Evolutionary conservation across 2,113 vertebrate species (phyloP).

Genomic region (Cottus gobio): DNA sequence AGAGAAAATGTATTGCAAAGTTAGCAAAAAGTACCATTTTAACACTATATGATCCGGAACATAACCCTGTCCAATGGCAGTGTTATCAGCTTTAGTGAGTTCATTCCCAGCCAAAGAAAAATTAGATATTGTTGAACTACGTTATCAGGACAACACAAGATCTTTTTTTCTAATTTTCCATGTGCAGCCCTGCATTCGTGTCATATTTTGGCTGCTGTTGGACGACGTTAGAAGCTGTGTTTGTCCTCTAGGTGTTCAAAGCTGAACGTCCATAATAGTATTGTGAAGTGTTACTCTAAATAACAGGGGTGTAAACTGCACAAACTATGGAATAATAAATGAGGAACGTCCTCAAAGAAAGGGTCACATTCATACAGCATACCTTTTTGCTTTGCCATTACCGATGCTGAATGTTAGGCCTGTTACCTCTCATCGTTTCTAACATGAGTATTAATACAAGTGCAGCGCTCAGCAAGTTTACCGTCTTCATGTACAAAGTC

Average conservation of each 20-base stretch:
- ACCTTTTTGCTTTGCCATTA: slow-evolving; percentile 21
- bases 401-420: slow-evolving; percentile 1
- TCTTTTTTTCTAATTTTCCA: not conserved
- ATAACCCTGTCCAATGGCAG: too few relatives aligned
- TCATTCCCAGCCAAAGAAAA: too few relatives aligned
- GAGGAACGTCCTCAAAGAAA: slow-evolving; percentile 21
- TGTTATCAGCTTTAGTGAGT: too few relatives aligned
- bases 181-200: not conserved
- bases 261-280: slow-evolving; percentile 48
- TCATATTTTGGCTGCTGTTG: slow-evolving; percentile 30
- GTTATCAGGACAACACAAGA: too few relatives aligned
- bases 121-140: too few relatives aligned
- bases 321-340: slow-evolving; percentile 43
- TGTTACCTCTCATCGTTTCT: not conserved
- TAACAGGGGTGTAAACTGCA: slow-evolving; percentile 48
- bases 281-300: slow-evolving; percentile 19
- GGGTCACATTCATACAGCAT: slow-evolving; percentile 8
- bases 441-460: not conserved
- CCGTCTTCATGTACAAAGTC: slow-evolving; percentile 15
- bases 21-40: too few relatives aligned
- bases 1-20: too few relatives aligned
- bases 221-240: not conserved
- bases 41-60: too few relatives aligned
- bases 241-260: slow-evolving; percentile 15
- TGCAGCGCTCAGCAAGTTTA: slow-evolving; percentile 11